phyloP scores from a whole-genome alignment of 2,888 invertebrate genomes.

The Digitonthophagus gazella region DNA sequence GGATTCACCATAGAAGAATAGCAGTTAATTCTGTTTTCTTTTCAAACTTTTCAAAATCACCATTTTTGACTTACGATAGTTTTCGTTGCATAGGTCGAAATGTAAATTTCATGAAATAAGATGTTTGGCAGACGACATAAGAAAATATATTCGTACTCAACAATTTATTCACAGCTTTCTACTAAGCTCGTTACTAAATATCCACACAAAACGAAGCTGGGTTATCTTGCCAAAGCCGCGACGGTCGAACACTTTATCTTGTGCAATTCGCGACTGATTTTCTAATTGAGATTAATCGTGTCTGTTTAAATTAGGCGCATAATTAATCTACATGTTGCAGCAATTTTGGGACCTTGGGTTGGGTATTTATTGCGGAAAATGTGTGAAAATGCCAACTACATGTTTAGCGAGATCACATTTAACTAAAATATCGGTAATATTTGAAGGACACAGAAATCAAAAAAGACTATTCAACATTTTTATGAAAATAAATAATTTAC shows the following conservation, averaged over 20 bases:
- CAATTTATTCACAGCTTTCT: not conserved
- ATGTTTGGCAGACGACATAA: not conserved
- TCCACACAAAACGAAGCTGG: not conserved
- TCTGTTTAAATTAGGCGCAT: not conserved
- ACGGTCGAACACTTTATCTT: not conserved
- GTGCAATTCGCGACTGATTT: not conserved
- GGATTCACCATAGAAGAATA: too few relatives aligned
- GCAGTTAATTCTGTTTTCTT: too few relatives aligned
- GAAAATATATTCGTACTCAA: not conserved
- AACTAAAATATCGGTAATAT: too few relatives aligned
- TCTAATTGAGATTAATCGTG: not conserved
- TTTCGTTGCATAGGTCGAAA: too few relatives aligned
- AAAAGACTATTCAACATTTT: too few relatives aligned
- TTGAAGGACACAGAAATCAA: too few relatives aligned
- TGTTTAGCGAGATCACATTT: not conserved
- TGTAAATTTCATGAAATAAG: too few relatives aligned
- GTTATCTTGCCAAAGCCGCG: not conserved
- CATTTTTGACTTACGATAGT: too few relatives aligned
- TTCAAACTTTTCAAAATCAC: too few relatives aligned
- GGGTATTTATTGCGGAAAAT: not conserved
- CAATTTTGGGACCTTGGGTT: not conserved
- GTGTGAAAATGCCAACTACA: not conserved
- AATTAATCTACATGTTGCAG: not conserved
- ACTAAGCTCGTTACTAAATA: not conserved
- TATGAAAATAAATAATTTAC: too few relatives aligned